Evolutionary conservation across 1,140 invertebrate species (phyloP).

Genomic region (Harpegnathos saltator): DNA sequence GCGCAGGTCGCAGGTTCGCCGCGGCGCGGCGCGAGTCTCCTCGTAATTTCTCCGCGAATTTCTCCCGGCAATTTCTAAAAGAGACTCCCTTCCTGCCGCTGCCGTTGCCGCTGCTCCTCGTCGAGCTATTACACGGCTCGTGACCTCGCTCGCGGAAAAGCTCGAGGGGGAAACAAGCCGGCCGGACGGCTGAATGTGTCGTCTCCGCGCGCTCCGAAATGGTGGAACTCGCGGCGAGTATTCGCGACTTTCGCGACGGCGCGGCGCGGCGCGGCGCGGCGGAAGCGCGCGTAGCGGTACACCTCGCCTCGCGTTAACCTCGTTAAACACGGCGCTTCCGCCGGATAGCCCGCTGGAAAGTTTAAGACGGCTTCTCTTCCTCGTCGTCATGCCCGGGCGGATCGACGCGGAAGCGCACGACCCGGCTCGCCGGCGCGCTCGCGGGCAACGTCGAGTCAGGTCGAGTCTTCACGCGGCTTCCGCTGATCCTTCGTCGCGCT

Average conservation of each 20-base stretch:
- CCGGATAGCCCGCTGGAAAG: slow-evolving; percentile 35
- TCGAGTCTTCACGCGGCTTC: too few relatives aligned
- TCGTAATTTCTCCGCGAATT: slow-evolving; percentile 47
- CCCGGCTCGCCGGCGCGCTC: too few relatives aligned
- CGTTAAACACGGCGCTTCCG: slow-evolving; percentile 33
- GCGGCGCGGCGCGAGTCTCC: background rate
- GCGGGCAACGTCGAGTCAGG: too few relatives aligned
- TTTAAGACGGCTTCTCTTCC: slow-evolving; percentile 6
- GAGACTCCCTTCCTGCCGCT: background rate
- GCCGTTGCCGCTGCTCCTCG: background rate
- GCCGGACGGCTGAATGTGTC: slow-evolving; percentile 36
- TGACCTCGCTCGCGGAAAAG: slow-evolving; percentile 44
- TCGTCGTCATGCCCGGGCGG: slow-evolving; percentile 39
- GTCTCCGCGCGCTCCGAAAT: background rate
- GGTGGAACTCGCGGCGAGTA: background rate
- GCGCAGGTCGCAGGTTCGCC: slow-evolving; percentile 8
- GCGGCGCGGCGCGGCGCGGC: background rate
- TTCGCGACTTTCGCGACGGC: background rate
- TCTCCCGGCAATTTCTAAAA: slow-evolving; percentile 59
- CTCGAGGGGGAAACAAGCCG: slow-evolving; percentile 7
- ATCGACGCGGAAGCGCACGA: too few relatives aligned
- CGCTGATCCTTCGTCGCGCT: too few relatives aligned
- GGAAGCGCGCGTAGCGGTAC: slow-evolving; percentile 26
- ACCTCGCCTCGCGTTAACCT: background rate
- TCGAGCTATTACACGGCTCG: slow-evolving; percentile 47